A percentile compares a stretch with the other conserved stretches of the same genome.
Evolutionary conservation across 2,888 invertebrate species (phyloP).

Genomic region (Leptopterna dolabrata): DNA sequence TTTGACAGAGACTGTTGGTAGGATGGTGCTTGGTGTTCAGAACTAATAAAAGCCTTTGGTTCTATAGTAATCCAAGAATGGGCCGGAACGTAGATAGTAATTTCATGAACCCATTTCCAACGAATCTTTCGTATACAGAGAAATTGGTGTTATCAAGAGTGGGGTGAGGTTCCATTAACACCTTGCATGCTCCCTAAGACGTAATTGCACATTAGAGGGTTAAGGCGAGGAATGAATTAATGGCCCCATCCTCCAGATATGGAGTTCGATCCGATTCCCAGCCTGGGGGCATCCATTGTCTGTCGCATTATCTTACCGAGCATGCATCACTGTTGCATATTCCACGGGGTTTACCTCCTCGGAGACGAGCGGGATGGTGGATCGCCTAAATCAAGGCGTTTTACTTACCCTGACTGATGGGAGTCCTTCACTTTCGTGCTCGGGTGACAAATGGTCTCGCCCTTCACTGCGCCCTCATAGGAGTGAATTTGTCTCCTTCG

Average conservation of each 20-base stretch:
- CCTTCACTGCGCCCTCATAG: not conserved
- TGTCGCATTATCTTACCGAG: slow-evolving; percentile 12
- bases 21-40: too few relatives aligned
- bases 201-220: slow-evolving; percentile 37
- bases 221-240: slow-evolving; percentile 21
- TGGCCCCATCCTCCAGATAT: slow-evolving; percentile 30
- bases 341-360: not conserved
- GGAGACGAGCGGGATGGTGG: not conserved
- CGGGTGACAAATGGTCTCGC: slow-evolving; percentile 30
- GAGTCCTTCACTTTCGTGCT: not conserved
- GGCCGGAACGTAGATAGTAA: too few relatives aligned
- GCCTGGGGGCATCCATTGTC: slow-evolving; percentile 17
- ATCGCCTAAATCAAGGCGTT: slow-evolving; percentile 36
- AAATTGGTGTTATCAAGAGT: too few relatives aligned
- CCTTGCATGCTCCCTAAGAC: slow-evolving; percentile 30
- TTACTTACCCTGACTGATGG: slow-evolving; percentile 31
- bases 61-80: too few relatives aligned
- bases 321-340: slow-evolving; percentile 29
- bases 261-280: not conserved
- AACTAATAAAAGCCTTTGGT: too few relatives aligned
- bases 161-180: too few relatives aligned
- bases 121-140: too few relatives aligned
- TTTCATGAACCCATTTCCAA: too few relatives aligned
- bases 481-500: slow-evolving; percentile 39
- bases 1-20: too few relatives aligned